Evolutionary conservation across 2,113 vertebrate genomes (phyloP), one percentile per base, ranked within the genome.

Genomic region (Fukomys damarensis): DNA sequence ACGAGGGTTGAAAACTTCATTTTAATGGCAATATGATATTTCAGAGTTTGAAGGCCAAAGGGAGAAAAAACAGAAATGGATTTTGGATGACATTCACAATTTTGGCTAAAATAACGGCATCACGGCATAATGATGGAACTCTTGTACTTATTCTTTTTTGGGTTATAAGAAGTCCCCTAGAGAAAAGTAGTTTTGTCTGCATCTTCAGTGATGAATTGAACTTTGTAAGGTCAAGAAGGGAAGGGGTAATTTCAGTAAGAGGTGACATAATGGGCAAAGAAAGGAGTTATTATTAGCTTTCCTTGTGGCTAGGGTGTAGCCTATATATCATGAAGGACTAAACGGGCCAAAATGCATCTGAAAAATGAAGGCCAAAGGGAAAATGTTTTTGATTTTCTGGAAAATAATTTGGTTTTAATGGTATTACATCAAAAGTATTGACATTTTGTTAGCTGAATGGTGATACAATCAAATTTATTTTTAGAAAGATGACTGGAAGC

Each of bases 331-430:
- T 30, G 24, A 83, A 10, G 2, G 38, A 32, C 24, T 72, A 80
- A 72, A 4, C 14, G 56, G 16, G 12, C 14, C 14, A 58, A 88
- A 88, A 52, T 38, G 1, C 83, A 16, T 66, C 26, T 74, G 61
- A 85, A 95, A 92, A 65, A 35, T 20, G 17, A 86, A 95, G 30
- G 1, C 0, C 9, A 41, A 65, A 70, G 16, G 63, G 13, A 43
- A 58, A 56, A 76, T 49, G n/a, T 74, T 76, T 93, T 74, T 46
- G 46, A 93, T 85, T 86, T 83, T 22, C 46, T 86, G n/a, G 12
- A 54, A 92, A 95, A 86, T 8, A 82, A 85, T 84, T 86, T 74
- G 43, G 2, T 17, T 66, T 61, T 93, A 87, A 94, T 85, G 6
- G 3, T 38, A 61, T 66, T 32, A 12, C 14, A 54, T 56, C 61